Evolutionary conservation across 2,888 invertebrate genomes (phyloP), one percentile per base, ranked within the genome.

Genomic region (Caenorhabditis sinica): DNA sequence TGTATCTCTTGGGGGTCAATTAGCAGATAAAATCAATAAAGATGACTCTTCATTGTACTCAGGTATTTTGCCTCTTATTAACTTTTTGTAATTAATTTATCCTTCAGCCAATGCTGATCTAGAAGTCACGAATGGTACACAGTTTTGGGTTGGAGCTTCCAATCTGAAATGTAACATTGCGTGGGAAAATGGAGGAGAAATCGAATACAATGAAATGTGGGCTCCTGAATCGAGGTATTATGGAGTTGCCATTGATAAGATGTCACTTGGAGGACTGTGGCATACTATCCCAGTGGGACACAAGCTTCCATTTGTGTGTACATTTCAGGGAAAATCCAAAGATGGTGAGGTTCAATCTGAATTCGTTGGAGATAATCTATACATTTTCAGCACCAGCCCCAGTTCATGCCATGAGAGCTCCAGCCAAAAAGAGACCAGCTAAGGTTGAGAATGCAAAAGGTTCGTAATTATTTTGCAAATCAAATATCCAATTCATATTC

Each of bases 11-110:
- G 79, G 79, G 30, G 79, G 79, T 3, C 79, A 65, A 51, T 58
- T 79, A 36, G 79, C 79, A 0, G 79, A 79, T 20, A 71, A 72
- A 23, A 79, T 79, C n/a, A 79, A 79, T 36, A 79, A 72, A 13
- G 79, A 72, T n/a, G 79, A 79, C 58, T 79, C 79, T 15, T 79
- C 79, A n/a, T 43, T 79, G 0, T 79, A 79, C 25, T 79, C 79
- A 8, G 69, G 77, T 79, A 61, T 40, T 6, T 11, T 13, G 13
- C 13, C 2, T 51, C 23, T n/a, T 15, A 6, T 33, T 25, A 9
- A 4, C 15, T n/a, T 30, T 28, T n/a, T 49, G 1, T 56, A 11
- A n/a, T 11, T 25, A n/a, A 40, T 13, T n/a, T 30, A 6, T 28
- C 25, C 30, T 40, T 30, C 25, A 77, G 79, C 79, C 11, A 79